Evolutionary conservation across 2,113 vertebrate species (phyloP).

Genomic region (Herpetotheres cachinnans): DNA sequence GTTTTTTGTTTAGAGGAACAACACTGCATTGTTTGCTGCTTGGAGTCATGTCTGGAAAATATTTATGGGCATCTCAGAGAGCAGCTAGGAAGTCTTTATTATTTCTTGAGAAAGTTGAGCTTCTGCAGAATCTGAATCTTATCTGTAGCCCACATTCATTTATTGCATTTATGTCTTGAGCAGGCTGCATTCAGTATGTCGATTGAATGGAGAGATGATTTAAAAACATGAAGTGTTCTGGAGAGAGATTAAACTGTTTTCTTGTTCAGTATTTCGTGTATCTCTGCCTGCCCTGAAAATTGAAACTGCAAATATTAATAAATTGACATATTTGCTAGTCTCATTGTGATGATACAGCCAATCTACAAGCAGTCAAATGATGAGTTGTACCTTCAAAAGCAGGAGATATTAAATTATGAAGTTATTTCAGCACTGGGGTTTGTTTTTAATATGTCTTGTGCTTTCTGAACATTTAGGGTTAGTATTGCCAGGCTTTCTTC

Average conservation of each 20-base stretch:
- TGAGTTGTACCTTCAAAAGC: neutral
- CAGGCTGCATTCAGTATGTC: neutral
- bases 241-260: conserved; percentile 38
- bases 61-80: neutral
- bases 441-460: neutral
- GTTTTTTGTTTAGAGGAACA: neutral
- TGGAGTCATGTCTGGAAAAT: neutral
- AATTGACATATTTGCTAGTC: neutral
- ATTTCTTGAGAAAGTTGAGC: neutral
- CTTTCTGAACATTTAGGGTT: neutral
- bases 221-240: conserved; percentile 37
- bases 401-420: neutral
- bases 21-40: neutral
- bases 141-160: neutral
- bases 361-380: neutral
- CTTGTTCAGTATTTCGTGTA: neutral
- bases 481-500: neutral
- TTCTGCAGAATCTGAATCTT: neutral
- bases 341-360: neutral
- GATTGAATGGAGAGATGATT: conserved; percentile 1
- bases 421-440: neutral
- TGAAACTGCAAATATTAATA: conserved; percentile 31
- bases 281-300: conserved; percentile 32
- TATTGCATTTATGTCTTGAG: neutral
- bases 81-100: neutral